phyloP scores from a whole-genome alignment of 2,113 vertebrate genomes.

The Cyphomyrus plagiostoma region DNA sequence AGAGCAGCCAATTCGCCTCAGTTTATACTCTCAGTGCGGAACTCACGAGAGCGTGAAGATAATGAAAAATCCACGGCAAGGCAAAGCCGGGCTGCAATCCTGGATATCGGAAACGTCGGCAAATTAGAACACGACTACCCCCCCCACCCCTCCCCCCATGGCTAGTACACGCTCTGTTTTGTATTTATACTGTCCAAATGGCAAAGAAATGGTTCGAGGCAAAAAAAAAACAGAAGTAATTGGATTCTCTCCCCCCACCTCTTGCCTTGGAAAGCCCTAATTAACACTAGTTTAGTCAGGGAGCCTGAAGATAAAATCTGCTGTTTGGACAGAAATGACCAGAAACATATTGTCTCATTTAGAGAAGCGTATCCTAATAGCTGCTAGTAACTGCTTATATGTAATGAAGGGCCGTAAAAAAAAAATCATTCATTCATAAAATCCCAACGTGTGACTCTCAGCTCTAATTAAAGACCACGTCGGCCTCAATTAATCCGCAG shows the following conservation, averaged over 20 bases:
- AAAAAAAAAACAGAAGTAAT: conserved; percentile 64
- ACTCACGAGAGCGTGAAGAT: conserved; percentile 5
- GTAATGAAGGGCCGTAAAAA: conserved; percentile 62
- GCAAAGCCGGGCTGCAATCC: background rate
- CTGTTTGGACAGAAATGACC: conserved; percentile 61
- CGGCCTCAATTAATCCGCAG: conserved; percentile 69
- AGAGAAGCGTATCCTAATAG: conserved; percentile 51
- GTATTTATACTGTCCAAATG: conserved; percentile 42
- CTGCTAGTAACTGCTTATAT: conserved; percentile 59
- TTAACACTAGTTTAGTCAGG: conserved; percentile 59
- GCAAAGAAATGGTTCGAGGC: conserved; percentile 56
- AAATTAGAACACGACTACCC: conserved; percentile 18
- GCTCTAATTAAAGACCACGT: conserved; percentile 79
- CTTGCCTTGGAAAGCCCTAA: conserved; percentile 53
- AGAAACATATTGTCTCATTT: conserved; percentile 64
- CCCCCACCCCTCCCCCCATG: conserved; percentile 13
- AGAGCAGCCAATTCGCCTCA: background rate
- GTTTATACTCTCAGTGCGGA: background rate
- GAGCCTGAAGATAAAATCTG: conserved; percentile 66
- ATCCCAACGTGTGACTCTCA: conserved; percentile 73
- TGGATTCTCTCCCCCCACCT: conserved; percentile 53
- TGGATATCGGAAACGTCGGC: conserved; percentile 18
- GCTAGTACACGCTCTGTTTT: background rate
- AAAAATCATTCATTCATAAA: conserved; percentile 84
- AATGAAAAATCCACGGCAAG: conserved; percentile 1